Conservation (phyloP, 2,797 vertebrate species). For the Sphenodon punctatus region DNA sequence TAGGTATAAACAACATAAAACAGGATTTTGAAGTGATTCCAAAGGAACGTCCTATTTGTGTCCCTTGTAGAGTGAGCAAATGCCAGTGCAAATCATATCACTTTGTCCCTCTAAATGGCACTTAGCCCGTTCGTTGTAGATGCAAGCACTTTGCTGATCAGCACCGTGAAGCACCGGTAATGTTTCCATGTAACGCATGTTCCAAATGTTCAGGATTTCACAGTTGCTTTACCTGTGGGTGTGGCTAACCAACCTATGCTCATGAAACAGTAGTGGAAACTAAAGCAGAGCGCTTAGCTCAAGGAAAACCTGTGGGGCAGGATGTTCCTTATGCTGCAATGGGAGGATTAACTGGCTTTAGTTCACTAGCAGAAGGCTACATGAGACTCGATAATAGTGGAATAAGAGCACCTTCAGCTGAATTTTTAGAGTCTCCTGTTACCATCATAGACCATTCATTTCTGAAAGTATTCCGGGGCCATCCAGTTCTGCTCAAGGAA, state of each 20-base stretch:
- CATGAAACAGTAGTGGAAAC: conserved; percentile 91
- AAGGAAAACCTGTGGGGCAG: conserved; percentile 82
- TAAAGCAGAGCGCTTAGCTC: conserved; percentile 80
- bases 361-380: conserved; percentile 88
- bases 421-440: conserved; percentile 65
- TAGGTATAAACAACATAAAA: conserved; percentile 93
- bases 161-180: conserved; percentile 77
- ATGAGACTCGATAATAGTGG: conserved; percentile 80
- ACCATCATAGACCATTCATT: conserved; percentile 71
- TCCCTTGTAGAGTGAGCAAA: conserved; percentile 80
- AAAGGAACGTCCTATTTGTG: conserved; percentile 74
- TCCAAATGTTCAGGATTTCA: conserved; percentile 84
- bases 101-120: conserved; percentile 80
- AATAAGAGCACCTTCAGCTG: conserved; percentile 67
- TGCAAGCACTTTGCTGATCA: conserved; percentile 88
- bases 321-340: conserved; percentile 89
- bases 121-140: conserved; percentile 82
- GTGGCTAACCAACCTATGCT: conserved; percentile 82
- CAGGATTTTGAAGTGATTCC: conserved; percentile 86
- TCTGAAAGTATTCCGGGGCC: conserved; percentile 66
- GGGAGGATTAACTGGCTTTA: conserved; percentile 92
- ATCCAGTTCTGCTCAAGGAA: conserved; percentile 44
- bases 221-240: conserved; percentile 86
- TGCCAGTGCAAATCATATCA: conserved; percentile 82
- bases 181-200: conserved; percentile 83